A percentile compares a stretch with the other conserved stretches of the same genome.
Conservation (phyloP, 2,113 vertebrate species). For the cat (Felis catus) region DNA sequence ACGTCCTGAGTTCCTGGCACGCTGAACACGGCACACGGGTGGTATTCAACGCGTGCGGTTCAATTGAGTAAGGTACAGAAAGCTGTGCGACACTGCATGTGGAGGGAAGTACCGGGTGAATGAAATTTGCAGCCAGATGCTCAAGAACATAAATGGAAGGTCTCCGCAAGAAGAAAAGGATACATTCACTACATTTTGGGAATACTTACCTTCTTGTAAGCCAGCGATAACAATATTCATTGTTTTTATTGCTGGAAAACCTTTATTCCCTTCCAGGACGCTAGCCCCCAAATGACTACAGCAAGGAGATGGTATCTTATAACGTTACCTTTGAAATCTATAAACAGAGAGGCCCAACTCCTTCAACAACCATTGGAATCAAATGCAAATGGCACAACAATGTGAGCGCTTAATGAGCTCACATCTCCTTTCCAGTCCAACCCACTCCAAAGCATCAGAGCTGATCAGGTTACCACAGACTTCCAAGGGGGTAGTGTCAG, state of each 20-base stretch:
- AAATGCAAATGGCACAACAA: slow-evolving; percentile 38
- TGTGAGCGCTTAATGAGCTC: slow-evolving; percentile 34
- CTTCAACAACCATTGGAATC: not conserved
- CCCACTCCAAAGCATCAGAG: not conserved
- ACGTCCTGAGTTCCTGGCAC: not conserved
- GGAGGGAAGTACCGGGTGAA: not conserved
- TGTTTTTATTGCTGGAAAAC: not conserved
- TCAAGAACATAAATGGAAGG: not conserved
- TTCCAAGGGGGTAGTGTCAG: slow-evolving; percentile 62
- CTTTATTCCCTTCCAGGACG: not conserved
- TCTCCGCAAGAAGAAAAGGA: not conserved
- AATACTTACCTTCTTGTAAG: not conserved
- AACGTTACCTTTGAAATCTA: not conserved
- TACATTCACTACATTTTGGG: not conserved
- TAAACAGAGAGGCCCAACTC: not conserved
- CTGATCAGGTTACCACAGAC: slow-evolving; percentile 51
- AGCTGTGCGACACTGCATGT: not conserved
- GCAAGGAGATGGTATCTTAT: not conserved
- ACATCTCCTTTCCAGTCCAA: not conserved
- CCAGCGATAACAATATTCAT: not conserved
- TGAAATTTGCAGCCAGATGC: not conserved
- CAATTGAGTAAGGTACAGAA: not conserved
- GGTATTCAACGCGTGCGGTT: not conserved
- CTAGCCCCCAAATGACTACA: not conserved
- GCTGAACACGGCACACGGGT: not conserved